Conservation (phyloP, 2,888 invertebrate species). For the Ptychoptera albimana region DNA sequence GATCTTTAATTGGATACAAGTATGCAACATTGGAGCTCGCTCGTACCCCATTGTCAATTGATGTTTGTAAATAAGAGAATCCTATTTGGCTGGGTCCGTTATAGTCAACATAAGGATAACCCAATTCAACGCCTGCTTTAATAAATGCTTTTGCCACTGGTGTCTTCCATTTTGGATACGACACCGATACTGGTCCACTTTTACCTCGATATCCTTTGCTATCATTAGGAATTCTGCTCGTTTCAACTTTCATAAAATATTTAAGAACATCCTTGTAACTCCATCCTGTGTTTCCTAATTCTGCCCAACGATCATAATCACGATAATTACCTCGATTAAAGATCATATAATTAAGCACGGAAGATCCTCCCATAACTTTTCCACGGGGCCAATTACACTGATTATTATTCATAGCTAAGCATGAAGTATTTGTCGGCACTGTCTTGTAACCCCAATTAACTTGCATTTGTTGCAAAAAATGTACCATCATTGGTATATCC, state of each 20-base stretch:
- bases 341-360: slow-evolving; percentile 67
- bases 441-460: slow-evolving; percentile 73
- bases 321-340: slow-evolving; percentile 52
- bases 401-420: slow-evolving; percentile 55
- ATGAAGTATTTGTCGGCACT: slow-evolving; percentile 53
- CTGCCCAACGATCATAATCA: slow-evolving; percentile 65
- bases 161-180: slow-evolving; percentile 40
- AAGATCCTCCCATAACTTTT: slow-evolving; percentile 68
- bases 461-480: slow-evolving; percentile 48
- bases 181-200: slow-evolving; percentile 38
- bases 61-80: slow-evolving; percentile 44
- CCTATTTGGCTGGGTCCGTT: slow-evolving; percentile 45
- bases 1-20: slow-evolving; percentile 33
- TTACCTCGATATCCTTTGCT: slow-evolving; percentile 32
- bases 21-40: slow-evolving; percentile 43
- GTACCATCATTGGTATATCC: slow-evolving; percentile 60
- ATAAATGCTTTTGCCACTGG: slow-evolving; percentile 45
- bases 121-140: slow-evolving; percentile 43
- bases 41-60: slow-evolving; percentile 39
- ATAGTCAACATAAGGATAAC: slow-evolving; percentile 47
- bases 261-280: slow-evolving; percentile 52
- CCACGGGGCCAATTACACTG: slow-evolving; percentile 68
- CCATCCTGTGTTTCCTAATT: slow-evolving; percentile 57
- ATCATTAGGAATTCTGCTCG: slow-evolving; percentile 40
- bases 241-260: slow-evolving; percentile 66